Evolutionary conservation across 1,140 invertebrate genomes (phyloP).

Genomic region (Papilio dardanus): DNA sequence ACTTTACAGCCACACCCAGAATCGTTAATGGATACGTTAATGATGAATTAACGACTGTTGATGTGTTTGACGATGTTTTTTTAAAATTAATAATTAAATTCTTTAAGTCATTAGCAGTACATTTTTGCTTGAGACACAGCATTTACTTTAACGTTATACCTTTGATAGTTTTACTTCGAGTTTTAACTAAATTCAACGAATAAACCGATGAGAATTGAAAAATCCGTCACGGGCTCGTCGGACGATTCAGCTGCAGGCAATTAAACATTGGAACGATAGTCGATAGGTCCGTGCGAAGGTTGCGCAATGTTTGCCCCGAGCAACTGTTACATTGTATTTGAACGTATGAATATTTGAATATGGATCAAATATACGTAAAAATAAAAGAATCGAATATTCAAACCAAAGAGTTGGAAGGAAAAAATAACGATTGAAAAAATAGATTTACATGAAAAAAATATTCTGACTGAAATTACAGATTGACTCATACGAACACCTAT

Average conservation of each 20-base stretch:
- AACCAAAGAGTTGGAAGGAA: neutral
- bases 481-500: too few relatives aligned
- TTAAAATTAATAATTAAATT: too few relatives aligned
- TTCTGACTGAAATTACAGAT: too few relatives aligned
- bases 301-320: slow-evolving; percentile 13
- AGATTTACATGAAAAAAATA: neutral
- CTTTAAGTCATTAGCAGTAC: too few relatives aligned
- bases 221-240: slow-evolving; percentile 31
- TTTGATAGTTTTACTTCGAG: neutral
- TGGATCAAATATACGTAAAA: neutral
- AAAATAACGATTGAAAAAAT: neutral
- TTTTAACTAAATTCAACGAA: neutral
- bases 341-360: slow-evolving; percentile 18
- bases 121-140: neutral
- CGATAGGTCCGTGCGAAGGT: neutral
- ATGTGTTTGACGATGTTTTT: too few relatives aligned
- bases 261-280: slow-evolving; percentile 22
- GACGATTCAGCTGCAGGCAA: slow-evolving; percentile 15
- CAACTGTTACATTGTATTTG: slow-evolving; percentile 4
- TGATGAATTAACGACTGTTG: too few relatives aligned
- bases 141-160: neutral
- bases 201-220: slow-evolving; percentile 21
- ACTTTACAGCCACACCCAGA: too few relatives aligned
- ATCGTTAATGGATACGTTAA: too few relatives aligned
- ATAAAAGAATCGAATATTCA: neutral